These are phyloP conservation scores for Theonella swinhoei DNA, from an alignment of 37 sponge, comb jelly and placozoan species.

Conservation along the genomic window DNA sequence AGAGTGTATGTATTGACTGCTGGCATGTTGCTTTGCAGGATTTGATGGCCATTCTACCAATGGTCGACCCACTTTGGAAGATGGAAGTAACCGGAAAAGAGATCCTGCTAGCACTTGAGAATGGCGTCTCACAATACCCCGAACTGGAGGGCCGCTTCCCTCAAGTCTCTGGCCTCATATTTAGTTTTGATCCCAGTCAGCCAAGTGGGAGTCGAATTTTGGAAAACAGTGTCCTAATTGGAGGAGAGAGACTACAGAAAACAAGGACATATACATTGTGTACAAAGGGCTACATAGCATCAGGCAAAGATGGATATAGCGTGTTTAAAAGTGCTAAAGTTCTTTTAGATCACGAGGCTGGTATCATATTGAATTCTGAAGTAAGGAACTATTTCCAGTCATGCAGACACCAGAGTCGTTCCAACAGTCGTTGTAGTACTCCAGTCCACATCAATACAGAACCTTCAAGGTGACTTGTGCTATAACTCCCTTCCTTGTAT, in stretches of 20 bases:
- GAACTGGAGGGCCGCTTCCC: slow-evolving; percentile 81
- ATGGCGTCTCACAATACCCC: slow-evolving; percentile 85
- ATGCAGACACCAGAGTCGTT: not conserved
- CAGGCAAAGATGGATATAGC: slow-evolving; percentile 83
- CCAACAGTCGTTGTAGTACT: too few species aligned
- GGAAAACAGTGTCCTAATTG: slow-evolving; percentile 42
- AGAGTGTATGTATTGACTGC: too few species aligned
- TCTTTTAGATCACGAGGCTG: slow-evolving; percentile 37
- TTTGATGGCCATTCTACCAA: slow-evolving; percentile 53
- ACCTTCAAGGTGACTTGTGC: too few species aligned
- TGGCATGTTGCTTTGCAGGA: too few species aligned
- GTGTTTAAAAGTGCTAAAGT: slow-evolving; percentile 45
- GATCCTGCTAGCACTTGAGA: slow-evolving; percentile 74
- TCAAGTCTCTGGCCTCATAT: slow-evolving; percentile 78
- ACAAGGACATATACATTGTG: slow-evolving; percentile 63
- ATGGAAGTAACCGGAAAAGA: slow-evolving; percentile 60
- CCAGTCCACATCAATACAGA: too few species aligned
- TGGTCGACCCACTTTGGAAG: slow-evolving; percentile 41
- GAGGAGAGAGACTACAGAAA: slow-evolving; percentile 30
- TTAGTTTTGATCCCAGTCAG: slow-evolving; percentile 71
- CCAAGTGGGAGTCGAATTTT: slow-evolving; percentile 53
- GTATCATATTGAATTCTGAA: slow-evolving; percentile 10
- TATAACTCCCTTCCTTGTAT: too few species aligned
- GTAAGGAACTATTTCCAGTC: slow-evolving; percentile 19
- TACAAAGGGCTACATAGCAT: slow-evolving; percentile 79